These are phyloP conservation scores for Pterophyllum scalare DNA, from an alignment of 2,113 vertebrate species.

Conservation along the genomic window DNA sequence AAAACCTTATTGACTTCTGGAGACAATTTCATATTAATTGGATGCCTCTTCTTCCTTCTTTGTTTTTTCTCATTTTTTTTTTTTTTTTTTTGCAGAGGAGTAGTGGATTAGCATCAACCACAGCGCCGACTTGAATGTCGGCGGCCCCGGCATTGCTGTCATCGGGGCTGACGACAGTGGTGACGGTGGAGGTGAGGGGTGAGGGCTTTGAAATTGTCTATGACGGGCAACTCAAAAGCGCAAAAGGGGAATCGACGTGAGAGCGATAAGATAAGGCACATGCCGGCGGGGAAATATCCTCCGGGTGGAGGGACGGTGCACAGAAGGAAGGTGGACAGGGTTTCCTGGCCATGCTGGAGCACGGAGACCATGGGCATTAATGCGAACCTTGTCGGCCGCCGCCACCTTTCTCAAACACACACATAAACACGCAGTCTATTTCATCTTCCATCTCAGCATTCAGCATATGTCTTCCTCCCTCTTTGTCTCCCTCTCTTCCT, in stretches of 20 bases:
- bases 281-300: conserved; percentile 9
- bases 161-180: not conserved
- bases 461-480: conserved; percentile 49
- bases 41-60: conserved; percentile 52
- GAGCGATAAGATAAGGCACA: conserved; percentile 37
- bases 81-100: not conserved
- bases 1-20: conserved; percentile 76
- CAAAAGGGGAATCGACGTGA: conserved; percentile 29
- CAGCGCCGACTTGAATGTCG: not conserved
- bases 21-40: conserved; percentile 74
- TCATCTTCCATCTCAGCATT: conserved; percentile 59
- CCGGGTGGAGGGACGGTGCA: not conserved
- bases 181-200: not conserved
- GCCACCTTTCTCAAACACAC: not conserved
- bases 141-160: not conserved
- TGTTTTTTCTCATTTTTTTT: not conserved
- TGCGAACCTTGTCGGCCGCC: conserved; percentile 7
- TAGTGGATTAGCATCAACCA: conserved; percentile 50
- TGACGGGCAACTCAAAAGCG: conserved; percentile 23
- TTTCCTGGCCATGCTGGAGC: conserved; percentile 42
- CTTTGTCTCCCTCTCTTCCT: conserved; percentile 9
- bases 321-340: not conserved
- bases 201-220: conserved; percentile 30
- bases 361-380: conserved; percentile 48
- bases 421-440: conserved; percentile 30